A percentile compares a stretch with the other conserved stretches of the same genome.
Evolutionary conservation across 2,888 invertebrate species (phyloP).

Genomic region (Dynastes tityus): DNA sequence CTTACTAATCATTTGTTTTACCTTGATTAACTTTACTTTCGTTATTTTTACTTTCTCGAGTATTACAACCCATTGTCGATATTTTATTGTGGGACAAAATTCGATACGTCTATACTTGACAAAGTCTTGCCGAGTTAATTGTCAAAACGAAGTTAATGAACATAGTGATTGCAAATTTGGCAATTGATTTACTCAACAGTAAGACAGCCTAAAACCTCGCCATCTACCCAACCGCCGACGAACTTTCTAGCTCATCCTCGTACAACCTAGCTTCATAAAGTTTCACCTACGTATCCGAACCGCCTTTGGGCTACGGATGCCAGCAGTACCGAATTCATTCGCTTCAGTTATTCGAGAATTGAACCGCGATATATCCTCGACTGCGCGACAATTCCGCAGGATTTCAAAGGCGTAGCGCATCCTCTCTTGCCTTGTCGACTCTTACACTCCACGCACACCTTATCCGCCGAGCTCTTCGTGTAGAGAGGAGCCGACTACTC

Average conservation of each 20-base stretch:
- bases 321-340: conserved; percentile 15
- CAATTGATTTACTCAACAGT: too few relatives aligned
- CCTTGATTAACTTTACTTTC: too few relatives aligned
- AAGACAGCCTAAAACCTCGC: too few relatives aligned
- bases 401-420: conserved; percentile 34
- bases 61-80: too few relatives aligned
- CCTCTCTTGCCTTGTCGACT: conserved; percentile 8
- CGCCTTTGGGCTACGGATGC: background rate
- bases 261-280: background rate
- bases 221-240: too few relatives aligned
- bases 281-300: background rate
- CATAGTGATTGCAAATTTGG: too few relatives aligned
- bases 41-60: too few relatives aligned
- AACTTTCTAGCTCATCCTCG: background rate
- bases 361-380: conserved; percentile 38
- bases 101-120: too few relatives aligned
- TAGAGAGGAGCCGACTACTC: background rate
- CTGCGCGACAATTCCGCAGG: conserved; percentile 33
- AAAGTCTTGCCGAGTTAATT: too few relatives aligned
- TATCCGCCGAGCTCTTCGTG: background rate
- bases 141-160: too few relatives aligned
- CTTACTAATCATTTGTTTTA: too few relatives aligned
- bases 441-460: conserved; percentile 1
- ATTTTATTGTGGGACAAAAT: too few relatives aligned
- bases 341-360: conserved; percentile 36